A percentile compares a stretch with the other conserved stretches of the same genome.
phyloP scores from a whole-genome alignment of 2,797 vertebrate species.

The Varecia variegata region DNA sequence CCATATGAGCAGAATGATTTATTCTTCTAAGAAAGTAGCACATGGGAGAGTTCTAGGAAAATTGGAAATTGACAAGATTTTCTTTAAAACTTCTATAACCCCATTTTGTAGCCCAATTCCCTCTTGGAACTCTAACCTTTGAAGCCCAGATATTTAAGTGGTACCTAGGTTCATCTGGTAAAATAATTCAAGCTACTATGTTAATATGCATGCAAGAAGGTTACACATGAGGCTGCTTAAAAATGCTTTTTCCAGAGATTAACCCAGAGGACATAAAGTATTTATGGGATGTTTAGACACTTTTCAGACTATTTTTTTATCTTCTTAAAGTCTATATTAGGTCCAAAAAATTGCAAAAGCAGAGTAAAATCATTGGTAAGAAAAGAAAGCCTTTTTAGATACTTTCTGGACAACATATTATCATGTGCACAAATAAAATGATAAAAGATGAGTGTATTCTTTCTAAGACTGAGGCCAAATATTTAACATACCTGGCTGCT shows the following conservation, averaged over 20 bases:
- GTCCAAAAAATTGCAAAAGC: background rate
- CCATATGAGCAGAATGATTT: background rate
- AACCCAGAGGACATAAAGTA: background rate
- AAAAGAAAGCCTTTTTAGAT: background rate
- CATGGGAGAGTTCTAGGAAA: background rate
- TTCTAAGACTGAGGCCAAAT: background rate
- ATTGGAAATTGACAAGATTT: background rate
- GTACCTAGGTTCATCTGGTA: background rate
- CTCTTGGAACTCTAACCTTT: background rate
- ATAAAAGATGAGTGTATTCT: background rate
- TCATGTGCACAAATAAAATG: background rate
- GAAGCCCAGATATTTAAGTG: background rate
- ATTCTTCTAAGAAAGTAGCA: background rate
- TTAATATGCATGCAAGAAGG: background rate
- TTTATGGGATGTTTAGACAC: background rate
- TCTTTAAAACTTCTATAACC: background rate
- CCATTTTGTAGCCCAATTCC: background rate
- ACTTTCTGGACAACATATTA: background rate
- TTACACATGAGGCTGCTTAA: background rate
- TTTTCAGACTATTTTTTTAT: background rate
- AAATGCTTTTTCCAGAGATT: background rate
- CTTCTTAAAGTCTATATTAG: background rate
- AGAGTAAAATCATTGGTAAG: background rate
- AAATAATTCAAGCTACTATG: background rate
- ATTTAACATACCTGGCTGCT: background rate